Base-by-base conservation (phyloP, 2,797 vertebrate genomes). In the Hapalemur alaotrensis region DNA sequence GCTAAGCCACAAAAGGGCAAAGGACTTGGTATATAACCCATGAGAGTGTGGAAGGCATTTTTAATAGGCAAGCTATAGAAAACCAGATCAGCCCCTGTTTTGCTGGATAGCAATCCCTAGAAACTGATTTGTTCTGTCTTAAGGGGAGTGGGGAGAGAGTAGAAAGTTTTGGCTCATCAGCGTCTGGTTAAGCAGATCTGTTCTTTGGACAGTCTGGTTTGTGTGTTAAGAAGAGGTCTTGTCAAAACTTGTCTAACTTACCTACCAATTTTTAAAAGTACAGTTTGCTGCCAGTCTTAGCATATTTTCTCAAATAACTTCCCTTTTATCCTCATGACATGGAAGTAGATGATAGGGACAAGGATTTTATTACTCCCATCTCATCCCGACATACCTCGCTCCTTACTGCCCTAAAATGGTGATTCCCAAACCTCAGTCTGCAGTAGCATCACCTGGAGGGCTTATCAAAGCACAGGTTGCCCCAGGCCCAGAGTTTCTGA, bases 291-390 rank as follows among this genome's bases (percentile, higher is more conserved):
- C 79, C 70, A 70, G 18, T 35, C 38, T 93, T 89, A 75, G 7
- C 6, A 23, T 93, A 61, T 90, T 85, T 93, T 84, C 32, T 87
- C 54, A 89, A 38, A 78, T 65, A 91, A n/a, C 48, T 87, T 59
- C 69, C 43, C 23, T 76, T 89, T 54, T 70, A 46, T 91, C 18
- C 46, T 75, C 32, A 35, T 63, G 18, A n/a, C 46, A 13, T 70
- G 50, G 57, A 90, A 50, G 15, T 43, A 85, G 32, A n/a, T 80
- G n/a, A 86, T 1, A 67, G 15, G 32, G 43, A 85, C 11, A 84
- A 89, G 32, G 35, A 86, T 67, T 89, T 91, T 82, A 84, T 73
- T 48, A 25, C 13, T 80, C 15, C 23, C 32, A 75, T n/a, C 25
- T 92, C 50, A 81, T 32, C 50, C 57, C 2, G 13, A 52, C 4